These are phyloP conservation scores for Electrophaes corylata DNA, from an alignment of 2,888 invertebrate species.

Conservation along the genomic window DNA sequence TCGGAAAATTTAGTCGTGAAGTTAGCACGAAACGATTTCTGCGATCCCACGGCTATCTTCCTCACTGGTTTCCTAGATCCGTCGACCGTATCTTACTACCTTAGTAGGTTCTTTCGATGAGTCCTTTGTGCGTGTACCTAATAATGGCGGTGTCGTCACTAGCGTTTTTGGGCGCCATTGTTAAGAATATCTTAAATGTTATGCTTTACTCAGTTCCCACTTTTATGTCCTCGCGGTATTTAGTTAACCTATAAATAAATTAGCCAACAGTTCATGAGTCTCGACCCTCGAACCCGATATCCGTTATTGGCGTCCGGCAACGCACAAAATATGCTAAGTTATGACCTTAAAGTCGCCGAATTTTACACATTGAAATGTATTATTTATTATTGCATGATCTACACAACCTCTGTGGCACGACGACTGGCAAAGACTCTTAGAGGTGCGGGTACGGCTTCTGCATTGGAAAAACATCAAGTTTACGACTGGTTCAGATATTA, in stretches of 20 bases:
- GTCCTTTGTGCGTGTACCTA: neutral
- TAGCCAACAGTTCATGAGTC: constrained; percentile 9
- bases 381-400: too few species aligned
- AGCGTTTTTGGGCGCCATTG: neutral
- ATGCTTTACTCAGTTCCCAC: neutral
- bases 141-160: neutral
- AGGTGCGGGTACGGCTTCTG: too few species aligned
- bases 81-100: neutral
- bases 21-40: too few species aligned
- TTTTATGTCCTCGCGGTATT: neutral
- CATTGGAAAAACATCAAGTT: too few species aligned
- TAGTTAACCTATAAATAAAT: constrained; percentile 19
- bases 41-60: too few species aligned
- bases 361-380: constrained; percentile 3
- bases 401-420: too few species aligned
- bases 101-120: neutral
- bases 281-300: constrained; percentile 11
- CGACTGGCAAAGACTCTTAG: too few species aligned
- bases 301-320: constrained; percentile 5
- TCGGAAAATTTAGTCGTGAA: too few species aligned
- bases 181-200: neutral
- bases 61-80: too few species aligned
- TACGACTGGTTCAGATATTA: too few species aligned
- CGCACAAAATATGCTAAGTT: constrained; percentile 9
- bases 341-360: constrained; percentile 10